These are phyloP conservation scores for Aselliscus stoliczkanus DNA, from an alignment of 2,797 vertebrate genomes.

Conservation along the genomic window DNA sequence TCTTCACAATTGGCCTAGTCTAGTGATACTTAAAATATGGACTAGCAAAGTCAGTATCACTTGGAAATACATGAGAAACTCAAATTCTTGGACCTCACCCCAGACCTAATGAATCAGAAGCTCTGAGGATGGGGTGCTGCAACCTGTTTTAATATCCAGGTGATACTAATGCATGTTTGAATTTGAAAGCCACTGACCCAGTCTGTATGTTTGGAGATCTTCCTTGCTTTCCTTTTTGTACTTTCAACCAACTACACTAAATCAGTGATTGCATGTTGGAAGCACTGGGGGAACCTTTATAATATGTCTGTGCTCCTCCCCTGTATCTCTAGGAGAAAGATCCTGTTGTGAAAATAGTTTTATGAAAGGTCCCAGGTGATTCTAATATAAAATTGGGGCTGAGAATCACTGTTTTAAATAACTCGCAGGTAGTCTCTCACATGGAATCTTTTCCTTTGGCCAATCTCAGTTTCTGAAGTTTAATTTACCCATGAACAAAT, in stretches of 20 bases:
- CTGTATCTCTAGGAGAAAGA: not conserved
- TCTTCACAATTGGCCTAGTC: not conserved
- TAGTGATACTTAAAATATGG: not conserved
- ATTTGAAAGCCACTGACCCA: not conserved
- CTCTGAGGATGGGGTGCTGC: not conserved
- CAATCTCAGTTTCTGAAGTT: not conserved
- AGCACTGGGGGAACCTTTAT: not conserved
- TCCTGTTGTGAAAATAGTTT: not conserved
- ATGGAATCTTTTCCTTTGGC: not conserved
- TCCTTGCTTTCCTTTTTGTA: not conserved
- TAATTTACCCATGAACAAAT: not conserved
- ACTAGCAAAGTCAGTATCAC: not conserved
- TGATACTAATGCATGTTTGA: accelerated
- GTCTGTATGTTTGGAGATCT: not conserved
- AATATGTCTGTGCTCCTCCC: not conserved
- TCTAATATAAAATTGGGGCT: not conserved
- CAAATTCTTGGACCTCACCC: not conserved
- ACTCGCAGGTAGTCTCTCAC: not conserved
- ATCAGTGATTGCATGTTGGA: not conserved
- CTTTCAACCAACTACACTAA: not conserved
- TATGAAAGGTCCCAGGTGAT: not conserved
- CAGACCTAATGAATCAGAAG: not conserved
- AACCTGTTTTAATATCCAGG: not conserved
- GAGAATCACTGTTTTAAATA: not conserved
- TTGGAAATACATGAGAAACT: not conserved